Percentiles rank a stretch among this genome's conserved stretches.
phyloP scores from a whole-genome alignment of 2,113 vertebrate genomes.

The Labeo catla region DNA sequence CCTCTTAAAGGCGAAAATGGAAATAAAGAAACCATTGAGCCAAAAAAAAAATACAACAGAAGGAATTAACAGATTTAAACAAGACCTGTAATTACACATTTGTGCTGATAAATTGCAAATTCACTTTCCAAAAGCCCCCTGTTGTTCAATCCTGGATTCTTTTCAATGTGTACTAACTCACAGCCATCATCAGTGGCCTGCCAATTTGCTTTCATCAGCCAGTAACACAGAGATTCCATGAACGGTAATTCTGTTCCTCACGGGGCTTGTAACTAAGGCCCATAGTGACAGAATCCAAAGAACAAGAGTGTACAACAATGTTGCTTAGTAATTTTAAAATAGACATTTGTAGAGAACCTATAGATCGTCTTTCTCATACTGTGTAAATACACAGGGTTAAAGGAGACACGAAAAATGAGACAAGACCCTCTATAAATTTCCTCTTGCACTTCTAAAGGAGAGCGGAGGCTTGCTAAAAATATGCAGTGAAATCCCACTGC shows the following conservation, averaged over 20 bases:
- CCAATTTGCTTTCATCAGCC: constrained; percentile 34
- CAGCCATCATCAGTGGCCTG: background rate
- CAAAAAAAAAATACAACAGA: constrained; percentile 27
- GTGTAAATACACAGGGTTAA: constrained; percentile 1
- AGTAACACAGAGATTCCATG: background rate
- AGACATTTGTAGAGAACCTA: background rate
- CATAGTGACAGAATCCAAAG: constrained; percentile 30
- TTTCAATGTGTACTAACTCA: constrained; percentile 33
- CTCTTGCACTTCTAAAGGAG: background rate
- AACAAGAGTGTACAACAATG: background rate
- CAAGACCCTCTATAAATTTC: constrained; percentile 11
- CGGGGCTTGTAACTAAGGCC: constrained; percentile 20
- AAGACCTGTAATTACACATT: constrained; percentile 10
- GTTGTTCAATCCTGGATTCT: constrained; percentile 26
- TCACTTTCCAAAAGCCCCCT: constrained; percentile 4
- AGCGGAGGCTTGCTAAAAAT: background rate
- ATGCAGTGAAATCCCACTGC: constrained; percentile 12
- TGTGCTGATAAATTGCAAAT: background rate
- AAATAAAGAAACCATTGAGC: constrained; percentile 15
- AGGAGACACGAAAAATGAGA: constrained; percentile 6
- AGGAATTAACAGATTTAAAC: constrained; percentile 23
- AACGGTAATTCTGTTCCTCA: constrained; percentile 26
- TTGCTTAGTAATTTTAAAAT: constrained; percentile 3
- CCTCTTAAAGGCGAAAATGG: constrained; percentile 44
- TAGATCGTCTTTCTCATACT: constrained; percentile 15